Evolutionary conservation across 2,888 invertebrate species (phyloP).

Genomic region (Drosophila multiciliata): DNA sequence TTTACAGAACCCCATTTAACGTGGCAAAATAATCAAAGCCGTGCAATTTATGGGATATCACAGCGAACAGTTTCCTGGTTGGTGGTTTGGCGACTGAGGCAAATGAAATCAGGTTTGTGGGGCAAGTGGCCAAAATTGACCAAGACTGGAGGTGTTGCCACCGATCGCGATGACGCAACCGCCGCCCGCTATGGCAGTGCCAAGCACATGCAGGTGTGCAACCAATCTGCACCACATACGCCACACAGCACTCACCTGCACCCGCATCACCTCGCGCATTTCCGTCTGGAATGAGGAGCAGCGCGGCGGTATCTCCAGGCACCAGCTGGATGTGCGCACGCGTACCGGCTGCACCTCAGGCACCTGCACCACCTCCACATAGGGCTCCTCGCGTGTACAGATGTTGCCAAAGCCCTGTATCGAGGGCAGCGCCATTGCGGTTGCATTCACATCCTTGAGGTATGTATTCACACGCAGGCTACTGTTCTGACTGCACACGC

Average conservation of each 20-base stretch:
- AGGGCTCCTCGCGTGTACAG: slow-evolving; percentile 85
- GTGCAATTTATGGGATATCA: slow-evolving; percentile 54
- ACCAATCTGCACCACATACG: slow-evolving; percentile 13
- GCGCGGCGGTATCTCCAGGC: slow-evolving; percentile 91
- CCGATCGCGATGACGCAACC: slow-evolving; percentile 52
- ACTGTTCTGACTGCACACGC: slow-evolving; percentile 53
- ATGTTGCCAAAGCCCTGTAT: slow-evolving; percentile 71
- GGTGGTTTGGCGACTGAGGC: slow-evolving; percentile 22
- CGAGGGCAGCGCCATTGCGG: slow-evolving; percentile 52
- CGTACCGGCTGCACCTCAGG: slow-evolving; percentile 87
- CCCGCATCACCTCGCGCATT: slow-evolving; percentile 89
- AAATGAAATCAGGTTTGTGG: slow-evolving; percentile 71
- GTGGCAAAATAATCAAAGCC: slow-evolving; percentile 47
- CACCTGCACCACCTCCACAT: slow-evolving; percentile 85
- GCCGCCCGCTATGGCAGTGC: slow-evolving; percentile 60
- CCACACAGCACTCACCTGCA: slow-evolving; percentile 87
- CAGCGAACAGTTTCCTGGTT: slow-evolving; percentile 64
- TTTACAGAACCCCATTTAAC: slow-evolving; percentile 61
- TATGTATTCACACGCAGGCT: slow-evolving; percentile 69
- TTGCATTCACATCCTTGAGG: slow-evolving; percentile 61
- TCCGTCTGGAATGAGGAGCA: slow-evolving; percentile 90
- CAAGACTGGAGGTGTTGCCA: slow-evolving; percentile 65
- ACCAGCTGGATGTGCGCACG: slow-evolving; percentile 91
- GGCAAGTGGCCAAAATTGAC: slow-evolving; percentile 59
- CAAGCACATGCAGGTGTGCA: slow-evolving; percentile 40